Conservation (phyloP, 2,888 invertebrate species). For the Pandemis corylana region DNA sequence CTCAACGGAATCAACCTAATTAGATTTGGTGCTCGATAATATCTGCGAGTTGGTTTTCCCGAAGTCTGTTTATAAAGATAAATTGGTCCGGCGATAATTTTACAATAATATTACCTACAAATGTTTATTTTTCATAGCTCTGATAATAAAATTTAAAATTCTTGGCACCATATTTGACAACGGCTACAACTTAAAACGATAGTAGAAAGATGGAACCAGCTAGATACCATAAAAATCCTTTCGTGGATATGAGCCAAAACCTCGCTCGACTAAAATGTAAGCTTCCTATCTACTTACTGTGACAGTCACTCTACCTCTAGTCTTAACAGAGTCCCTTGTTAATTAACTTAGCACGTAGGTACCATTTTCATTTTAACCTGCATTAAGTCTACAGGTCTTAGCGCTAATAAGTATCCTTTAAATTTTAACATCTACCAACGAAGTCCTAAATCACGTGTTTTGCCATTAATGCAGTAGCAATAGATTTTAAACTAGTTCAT, state of each 20-base stretch:
- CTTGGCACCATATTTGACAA: conserved; percentile 23
- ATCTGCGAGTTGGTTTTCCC: conserved; percentile 14
- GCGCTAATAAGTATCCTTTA: not conserved
- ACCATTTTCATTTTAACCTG: not conserved
- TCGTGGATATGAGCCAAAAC: conserved; percentile 44
- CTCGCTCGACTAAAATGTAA: conserved; percentile 38
- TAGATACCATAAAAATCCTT: conserved; percentile 45
- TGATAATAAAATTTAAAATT: conserved; percentile 23
- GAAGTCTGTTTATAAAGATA: not conserved
- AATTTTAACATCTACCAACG: too few species aligned
- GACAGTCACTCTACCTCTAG: conserved; percentile 7
- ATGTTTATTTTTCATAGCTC: not conserved
- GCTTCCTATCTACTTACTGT: conserved; percentile 33
- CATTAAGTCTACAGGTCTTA: not conserved
- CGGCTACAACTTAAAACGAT: conserved; percentile 38
- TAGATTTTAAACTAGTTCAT: not conserved
- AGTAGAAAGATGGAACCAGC: conserved; percentile 37
- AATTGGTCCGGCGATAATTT: not conserved
- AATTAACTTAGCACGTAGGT: conserved; percentile 7
- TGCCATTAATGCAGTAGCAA: not conserved
- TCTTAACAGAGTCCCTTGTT: not conserved
- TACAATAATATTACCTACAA: not conserved
- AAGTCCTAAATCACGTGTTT: too few species aligned
- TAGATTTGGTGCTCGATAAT: conserved; percentile 25
- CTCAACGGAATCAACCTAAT: conserved; percentile 23